These are phyloP conservation scores for Daktulosphaira vitifoliae DNA, from an alignment of 1,140 invertebrate species.

Conservation along the genomic window DNA sequence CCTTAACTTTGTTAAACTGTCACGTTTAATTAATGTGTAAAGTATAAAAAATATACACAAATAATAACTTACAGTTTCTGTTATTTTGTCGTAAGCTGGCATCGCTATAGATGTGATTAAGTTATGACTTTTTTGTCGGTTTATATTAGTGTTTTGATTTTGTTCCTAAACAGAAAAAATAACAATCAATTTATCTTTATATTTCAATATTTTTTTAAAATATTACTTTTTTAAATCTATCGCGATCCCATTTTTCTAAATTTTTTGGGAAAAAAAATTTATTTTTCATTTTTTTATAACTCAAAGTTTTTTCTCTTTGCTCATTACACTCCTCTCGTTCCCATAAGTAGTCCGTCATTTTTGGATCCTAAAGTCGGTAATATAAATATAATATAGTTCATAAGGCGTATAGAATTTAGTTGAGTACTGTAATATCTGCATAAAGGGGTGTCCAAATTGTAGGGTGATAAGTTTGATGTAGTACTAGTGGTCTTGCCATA, in stretches of 20 bases:
- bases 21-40: too few species aligned
- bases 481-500: conserved; percentile 76
- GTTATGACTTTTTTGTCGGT: conserved; percentile 19
- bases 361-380: conserved; percentile 56
- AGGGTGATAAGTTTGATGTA: conserved; percentile 67
- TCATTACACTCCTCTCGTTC: conserved; percentile 66
- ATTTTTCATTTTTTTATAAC: conserved; percentile 50
- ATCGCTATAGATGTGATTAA: conserved; percentile 24
- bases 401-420: neutral
- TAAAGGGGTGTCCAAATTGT: conserved; percentile 87
- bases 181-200: neutral
- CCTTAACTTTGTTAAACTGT: too few species aligned
- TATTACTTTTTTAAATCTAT: conserved; percentile 15
- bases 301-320: conserved; percentile 61
- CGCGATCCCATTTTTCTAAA: conserved; percentile 43
- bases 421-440: conserved; percentile 72
- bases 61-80: conserved; percentile 12
- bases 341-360: conserved; percentile 83
- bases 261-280: conserved; percentile 50
- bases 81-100: conserved; percentile 30
- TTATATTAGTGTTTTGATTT: conserved; percentile 30
- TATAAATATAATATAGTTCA: neutral
- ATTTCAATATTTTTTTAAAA: neutral
- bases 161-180: conserved; percentile 14
- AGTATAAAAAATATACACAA: too few species aligned